phyloP scores from a whole-genome alignment of 1,140 invertebrate genomes.

The Ostrea edulis region DNA sequence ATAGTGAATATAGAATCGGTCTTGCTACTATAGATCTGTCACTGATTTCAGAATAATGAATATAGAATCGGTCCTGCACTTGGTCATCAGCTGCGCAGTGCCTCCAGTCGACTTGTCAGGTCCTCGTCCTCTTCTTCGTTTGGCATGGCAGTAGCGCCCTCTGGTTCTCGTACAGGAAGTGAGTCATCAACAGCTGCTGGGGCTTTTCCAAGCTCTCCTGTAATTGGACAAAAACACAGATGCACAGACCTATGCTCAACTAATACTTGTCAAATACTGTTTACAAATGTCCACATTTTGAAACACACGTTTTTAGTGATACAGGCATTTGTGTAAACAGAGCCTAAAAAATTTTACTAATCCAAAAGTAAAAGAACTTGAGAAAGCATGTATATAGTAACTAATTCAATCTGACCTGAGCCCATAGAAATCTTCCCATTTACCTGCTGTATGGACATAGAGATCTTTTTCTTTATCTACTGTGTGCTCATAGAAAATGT shows the following conservation, averaged over 20 bases:
- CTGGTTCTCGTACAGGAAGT: conserved; percentile 67
- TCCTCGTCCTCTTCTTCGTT: conserved; percentile 86
- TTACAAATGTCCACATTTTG: no score
- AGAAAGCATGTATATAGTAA: no score
- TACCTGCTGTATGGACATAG: no score
- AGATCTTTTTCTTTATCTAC: neutral
- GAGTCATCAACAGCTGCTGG: conserved; percentile 76
- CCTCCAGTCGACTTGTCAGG: conserved; percentile 91
- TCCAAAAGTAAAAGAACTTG: neutral
- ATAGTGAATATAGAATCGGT: neutral
- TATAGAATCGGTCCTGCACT: neutral
- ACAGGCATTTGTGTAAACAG: neutral
- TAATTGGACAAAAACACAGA: conserved; percentile 11
- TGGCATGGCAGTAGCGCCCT: conserved; percentile 81
- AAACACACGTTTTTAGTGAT: neutral
- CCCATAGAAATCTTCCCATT: no score
- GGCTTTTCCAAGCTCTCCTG: conserved; percentile 90
- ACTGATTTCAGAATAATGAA: neutral
- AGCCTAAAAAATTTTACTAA: neutral
- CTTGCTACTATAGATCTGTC: no score
- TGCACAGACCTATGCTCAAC: neutral
- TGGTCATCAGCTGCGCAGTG: conserved; percentile 85
- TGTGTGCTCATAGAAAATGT: neutral
- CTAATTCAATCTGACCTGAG: no score
- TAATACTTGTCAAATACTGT: no score